A percentile compares a stretch with the other conserved stretches of the same genome.
These are phyloP conservation scores for Agrilus planipennis DNA, from an alignment of 1,140 invertebrate genomes.

Conservation along the genomic window DNA sequence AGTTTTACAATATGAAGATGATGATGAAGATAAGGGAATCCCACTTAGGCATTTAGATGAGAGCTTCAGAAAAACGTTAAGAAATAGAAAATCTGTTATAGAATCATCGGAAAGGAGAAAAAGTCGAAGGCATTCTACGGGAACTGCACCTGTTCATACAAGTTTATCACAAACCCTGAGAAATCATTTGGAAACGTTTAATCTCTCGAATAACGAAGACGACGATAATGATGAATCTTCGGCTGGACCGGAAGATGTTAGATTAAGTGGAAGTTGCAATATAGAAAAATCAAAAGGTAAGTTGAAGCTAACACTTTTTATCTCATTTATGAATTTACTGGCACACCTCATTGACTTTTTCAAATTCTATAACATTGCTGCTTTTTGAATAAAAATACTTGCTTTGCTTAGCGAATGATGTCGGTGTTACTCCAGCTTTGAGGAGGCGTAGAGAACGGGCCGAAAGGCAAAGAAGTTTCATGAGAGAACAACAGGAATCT, in stretches of 20 bases:
- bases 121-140: constrained; percentile 60
- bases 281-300: constrained; percentile 41
- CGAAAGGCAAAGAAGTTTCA: constrained; percentile 66
- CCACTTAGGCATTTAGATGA: constrained; percentile 66
- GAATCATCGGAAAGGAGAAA: constrained; percentile 59
- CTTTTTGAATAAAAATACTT: constrained; percentile 21
- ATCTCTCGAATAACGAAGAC: constrained; percentile 28
- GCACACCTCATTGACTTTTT: background rate
- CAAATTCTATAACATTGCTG: constrained; percentile 9
- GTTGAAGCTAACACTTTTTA: constrained; percentile 8
- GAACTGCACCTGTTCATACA: constrained; percentile 42
- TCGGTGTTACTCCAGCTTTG: constrained; percentile 63
- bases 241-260: constrained; percentile 27
- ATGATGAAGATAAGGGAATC: constrained; percentile 55
- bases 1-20: constrained; percentile 81
- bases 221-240: constrained; percentile 43
- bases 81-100: constrained; percentile 52
- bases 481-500: constrained; percentile 64
- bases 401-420: constrained; percentile 38
- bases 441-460: constrained; percentile 60
- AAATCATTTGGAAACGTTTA: constrained; percentile 19
- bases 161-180: too few relatives aligned
- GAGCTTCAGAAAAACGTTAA: constrained; percentile 63
- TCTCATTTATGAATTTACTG: constrained; percentile 3
- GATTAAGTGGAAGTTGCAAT: constrained; percentile 45